A percentile compares a stretch with the other conserved stretches of the same genome.
phyloP scores from a whole-genome alignment of 2,888 invertebrate species.

The Philereme transversata region DNA sequence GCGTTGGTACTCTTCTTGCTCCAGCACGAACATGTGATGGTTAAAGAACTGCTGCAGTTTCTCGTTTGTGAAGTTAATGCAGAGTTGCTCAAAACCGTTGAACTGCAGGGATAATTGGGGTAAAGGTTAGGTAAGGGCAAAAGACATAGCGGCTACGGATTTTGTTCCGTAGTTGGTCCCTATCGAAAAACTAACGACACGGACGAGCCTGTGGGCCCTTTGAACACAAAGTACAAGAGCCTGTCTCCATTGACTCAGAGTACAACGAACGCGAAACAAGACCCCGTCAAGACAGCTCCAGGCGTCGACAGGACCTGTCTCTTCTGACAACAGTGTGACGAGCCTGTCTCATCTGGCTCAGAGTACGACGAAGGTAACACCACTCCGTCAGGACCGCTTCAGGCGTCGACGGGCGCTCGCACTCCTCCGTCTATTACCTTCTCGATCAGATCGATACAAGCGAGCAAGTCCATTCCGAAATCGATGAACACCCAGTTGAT shows the following conservation, averaged over 20 bases:
- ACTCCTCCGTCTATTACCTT: conserved; percentile 87
- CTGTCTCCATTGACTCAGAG: conserved; percentile 44
- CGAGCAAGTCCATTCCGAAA: conserved; percentile 98
- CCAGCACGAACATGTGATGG: conserved; percentile 98
- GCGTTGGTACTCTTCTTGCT: conserved; percentile 97
- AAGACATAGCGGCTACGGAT: conserved; percentile 65
- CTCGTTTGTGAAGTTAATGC: conserved; percentile 99
- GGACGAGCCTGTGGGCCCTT: conserved; percentile 17
- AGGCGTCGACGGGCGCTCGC: conserved; percentile 53
- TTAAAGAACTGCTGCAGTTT: conserved; percentile 99
- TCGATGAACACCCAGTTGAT: conserved; percentile 98
- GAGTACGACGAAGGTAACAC: conserved; percentile 36
- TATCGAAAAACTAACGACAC: conserved; percentile 41
- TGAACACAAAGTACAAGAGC: conserved; percentile 34
- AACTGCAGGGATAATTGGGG: conserved; percentile 85
- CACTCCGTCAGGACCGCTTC: conserved; percentile 49
- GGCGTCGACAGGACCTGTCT: conserved; percentile 53
- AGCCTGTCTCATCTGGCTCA: conserved; percentile 40
- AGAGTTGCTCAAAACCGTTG: conserved; percentile 99
- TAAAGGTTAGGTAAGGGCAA: conserved; percentile 64
- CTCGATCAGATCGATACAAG: conserved; percentile 97
- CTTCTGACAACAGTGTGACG: conserved; percentile 16
- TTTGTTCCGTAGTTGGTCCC: conserved; percentile 68
- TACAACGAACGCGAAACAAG: conserved; percentile 33
- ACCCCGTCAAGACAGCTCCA: conserved; percentile 51